These are phyloP conservation scores for Tamandua tetradactyla DNA, from an alignment of 2,797 vertebrate genomes.

Conservation along the genomic window DNA sequence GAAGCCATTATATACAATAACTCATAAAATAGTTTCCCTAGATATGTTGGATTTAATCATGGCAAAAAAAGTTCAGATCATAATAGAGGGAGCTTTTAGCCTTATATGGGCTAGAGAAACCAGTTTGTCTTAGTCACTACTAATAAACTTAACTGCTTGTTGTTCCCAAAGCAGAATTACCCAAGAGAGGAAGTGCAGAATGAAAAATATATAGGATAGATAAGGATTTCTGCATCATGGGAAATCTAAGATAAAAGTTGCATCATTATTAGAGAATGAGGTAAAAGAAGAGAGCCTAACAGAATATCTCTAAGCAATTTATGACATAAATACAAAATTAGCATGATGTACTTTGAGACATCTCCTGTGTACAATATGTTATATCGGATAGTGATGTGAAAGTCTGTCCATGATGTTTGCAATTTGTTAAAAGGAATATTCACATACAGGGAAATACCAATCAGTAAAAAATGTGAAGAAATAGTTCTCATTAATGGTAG, in stretches of 20 bases:
- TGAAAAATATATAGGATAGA: constrained; percentile 69
- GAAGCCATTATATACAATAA: neutral
- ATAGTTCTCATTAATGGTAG: neutral
- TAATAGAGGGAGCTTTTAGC: neutral
- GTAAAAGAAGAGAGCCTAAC: constrained; percentile 22
- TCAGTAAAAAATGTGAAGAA: neutral
- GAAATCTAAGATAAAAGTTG: constrained; percentile 59
- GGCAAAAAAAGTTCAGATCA: neutral
- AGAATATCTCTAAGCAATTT: constrained; percentile 27
- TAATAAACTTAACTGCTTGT: constrained; percentile 55
- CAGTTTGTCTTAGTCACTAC: constrained; percentile 58
- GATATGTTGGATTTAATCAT: constrained; percentile 46
- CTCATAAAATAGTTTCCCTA: neutral
- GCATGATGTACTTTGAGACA: neutral
- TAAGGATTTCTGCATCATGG: constrained; percentile 65
- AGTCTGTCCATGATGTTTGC: neutral
- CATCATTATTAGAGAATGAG: constrained; percentile 64
- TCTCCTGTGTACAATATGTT: neutral
- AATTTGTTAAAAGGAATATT: neutral
- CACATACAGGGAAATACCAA: neutral
- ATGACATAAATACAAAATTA: constrained; percentile 40
- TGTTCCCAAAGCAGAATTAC: constrained; percentile 57
- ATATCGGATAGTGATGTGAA: neutral
- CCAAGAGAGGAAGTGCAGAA: constrained; percentile 45
- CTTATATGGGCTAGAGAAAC: neutral